Evolutionary conservation across 2,113 vertebrate genomes (phyloP), one percentile per base, ranked within the genome.

Genomic region (Rhombomys opimus): DNA sequence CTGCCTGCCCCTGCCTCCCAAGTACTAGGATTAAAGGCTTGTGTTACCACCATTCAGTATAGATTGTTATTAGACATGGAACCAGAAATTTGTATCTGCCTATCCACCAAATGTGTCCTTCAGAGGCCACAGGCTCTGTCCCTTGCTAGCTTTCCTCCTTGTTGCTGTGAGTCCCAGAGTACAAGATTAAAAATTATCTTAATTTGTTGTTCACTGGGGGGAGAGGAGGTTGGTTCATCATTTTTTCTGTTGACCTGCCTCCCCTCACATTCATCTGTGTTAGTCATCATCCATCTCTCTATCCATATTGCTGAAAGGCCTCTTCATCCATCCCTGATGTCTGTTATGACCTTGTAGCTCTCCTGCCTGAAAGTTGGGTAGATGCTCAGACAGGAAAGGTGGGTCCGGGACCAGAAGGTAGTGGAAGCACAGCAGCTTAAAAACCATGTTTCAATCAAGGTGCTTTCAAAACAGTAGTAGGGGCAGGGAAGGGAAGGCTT

Each of bases 61-160:
- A 22, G 20, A 11, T 22, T 65, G 6, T 54, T 3, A 1, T 3
- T 15, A 10, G 20, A 50, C 12, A 5, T 38, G 4, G 8, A 38
- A 46, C 14, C 86, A 23, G 17, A 41, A 20, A 68, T 15, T 11
- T 30, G 9, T 3, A n/a, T 32, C 68, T 22, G 2, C 46, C 9
- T 35, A 22, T 25, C 27, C 2, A 23, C 17, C 67, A 73, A 14
- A 1, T 72, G 7, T 12, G 35, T 73, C 27, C 15, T 38, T 73
- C 25, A 59, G 91, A 52, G 65, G 27, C 22, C 32, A 17, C 41
- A 30, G 46, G 35, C 54, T 50, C 4, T 0, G 12, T 46, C 50
- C 25, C 54, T 54, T 59, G 38, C 67, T 85, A 61, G 30, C n/a
- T 50, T 35, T 52, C 22, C 22, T 27, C 0, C 38, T 76, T 77